Evolutionary conservation across 2,113 vertebrate species (phyloP).

Genomic region (Pluvianellus socialis): DNA sequence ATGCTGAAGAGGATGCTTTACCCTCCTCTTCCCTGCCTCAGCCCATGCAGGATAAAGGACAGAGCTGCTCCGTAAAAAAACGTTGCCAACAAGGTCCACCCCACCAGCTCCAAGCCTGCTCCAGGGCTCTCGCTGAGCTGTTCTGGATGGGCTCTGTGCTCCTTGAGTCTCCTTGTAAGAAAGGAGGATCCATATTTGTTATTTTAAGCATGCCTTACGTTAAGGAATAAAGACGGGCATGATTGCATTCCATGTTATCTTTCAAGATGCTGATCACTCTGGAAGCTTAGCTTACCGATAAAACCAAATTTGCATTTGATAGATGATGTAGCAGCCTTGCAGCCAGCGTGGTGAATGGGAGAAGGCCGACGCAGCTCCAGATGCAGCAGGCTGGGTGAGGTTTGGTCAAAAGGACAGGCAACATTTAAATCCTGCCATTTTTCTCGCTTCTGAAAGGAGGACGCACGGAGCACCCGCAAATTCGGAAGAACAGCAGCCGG

Average conservation of each 20-base stretch:
- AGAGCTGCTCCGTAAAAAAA: not conserved
- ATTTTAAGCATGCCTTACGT: not conserved
- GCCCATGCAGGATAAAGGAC: not conserved
- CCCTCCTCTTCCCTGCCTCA: not conserved
- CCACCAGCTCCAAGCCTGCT: not conserved
- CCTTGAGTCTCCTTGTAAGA: fast-evolving
- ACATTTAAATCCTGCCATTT: not conserved
- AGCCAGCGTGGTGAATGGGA: not conserved
- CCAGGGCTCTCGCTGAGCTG: not conserved
- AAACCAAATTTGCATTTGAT: not conserved
- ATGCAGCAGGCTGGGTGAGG: not conserved
- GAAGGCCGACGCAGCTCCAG: not conserved
- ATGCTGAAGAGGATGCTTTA: not conserved
- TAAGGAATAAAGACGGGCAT: not conserved
- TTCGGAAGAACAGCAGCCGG: not conserved
- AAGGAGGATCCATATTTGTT: not conserved
- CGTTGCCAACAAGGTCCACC: not conserved
- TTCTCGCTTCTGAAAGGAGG: not conserved
- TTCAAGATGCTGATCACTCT: not conserved
- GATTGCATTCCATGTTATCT: not conserved
- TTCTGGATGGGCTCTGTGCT: fast-evolving
- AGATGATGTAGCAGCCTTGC: not conserved
- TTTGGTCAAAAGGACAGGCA: not conserved
- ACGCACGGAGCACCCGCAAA: not conserved
- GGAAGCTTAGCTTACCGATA: not conserved